Conservation (phyloP, 1,140 invertebrate species). For the Bombus affinis region DNA sequence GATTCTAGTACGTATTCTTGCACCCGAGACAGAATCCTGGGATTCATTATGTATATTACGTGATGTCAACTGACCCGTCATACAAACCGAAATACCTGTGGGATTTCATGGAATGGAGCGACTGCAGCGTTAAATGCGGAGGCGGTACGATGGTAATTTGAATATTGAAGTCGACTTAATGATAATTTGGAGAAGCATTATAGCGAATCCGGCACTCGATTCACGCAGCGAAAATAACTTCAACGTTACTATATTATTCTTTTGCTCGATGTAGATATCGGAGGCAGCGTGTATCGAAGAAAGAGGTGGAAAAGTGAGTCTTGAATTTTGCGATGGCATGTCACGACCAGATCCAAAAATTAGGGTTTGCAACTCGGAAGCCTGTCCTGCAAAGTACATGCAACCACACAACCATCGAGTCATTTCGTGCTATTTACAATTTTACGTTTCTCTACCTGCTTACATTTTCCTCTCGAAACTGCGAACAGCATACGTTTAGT, state of each 20-base stretch:
- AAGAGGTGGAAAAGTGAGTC: conserved; percentile 78
- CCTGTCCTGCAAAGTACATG: conserved; percentile 80
- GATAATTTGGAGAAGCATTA: not conserved
- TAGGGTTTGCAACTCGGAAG: conserved; percentile 79
- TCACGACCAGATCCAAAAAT: conserved; percentile 74
- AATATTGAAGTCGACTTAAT: not conserved
- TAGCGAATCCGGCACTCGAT: not conserved
- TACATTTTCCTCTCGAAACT: not conserved
- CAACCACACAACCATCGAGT: too few relatives aligned
- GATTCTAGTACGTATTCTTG: conserved; percentile 78
- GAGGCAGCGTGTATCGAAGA: conserved; percentile 80
- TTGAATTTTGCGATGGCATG: conserved; percentile 76
- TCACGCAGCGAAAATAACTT: not conserved
- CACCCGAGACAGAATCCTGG: conserved; percentile 74
- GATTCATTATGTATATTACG: conserved; percentile 79
- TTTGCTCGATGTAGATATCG: conserved; percentile 65
- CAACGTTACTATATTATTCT: not conserved
- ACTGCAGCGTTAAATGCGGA: conserved; percentile 80
- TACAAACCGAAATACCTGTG: conserved; percentile 80
- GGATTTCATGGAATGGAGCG: conserved; percentile 81
- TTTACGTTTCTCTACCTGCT: not conserved
- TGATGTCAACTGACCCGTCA: conserved; percentile 61
- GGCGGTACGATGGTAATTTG: conserved; percentile 77
- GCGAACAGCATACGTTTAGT: not conserved
- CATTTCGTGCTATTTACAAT: too few relatives aligned